Evolutionary conservation across 1,140 invertebrate genomes (phyloP), one percentile per base, ranked within the genome.

Genomic region (Bactericera cockerelli): DNA sequence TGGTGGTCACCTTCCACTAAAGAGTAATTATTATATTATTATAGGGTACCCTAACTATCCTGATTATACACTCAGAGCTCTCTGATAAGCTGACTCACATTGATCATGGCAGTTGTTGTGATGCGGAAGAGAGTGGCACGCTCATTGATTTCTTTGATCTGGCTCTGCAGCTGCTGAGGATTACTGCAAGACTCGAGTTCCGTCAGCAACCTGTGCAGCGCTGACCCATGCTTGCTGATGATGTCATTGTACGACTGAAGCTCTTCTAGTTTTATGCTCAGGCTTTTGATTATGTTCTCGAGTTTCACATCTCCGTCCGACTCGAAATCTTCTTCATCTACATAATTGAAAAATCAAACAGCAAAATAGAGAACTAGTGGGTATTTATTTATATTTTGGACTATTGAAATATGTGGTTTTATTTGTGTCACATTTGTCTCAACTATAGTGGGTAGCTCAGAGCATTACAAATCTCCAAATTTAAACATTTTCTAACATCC

Each of bases 91-190:
- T 31, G 28, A 80, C 86, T 83, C 75, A 93, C 93, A 75, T 90
- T 95, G 59, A 97, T 89, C 90, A 98, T 96, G 19, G 89, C 87
- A 75, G 86, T 93, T 28, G 91, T 89, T 14, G 93, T 90, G 68
- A 97, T 93, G 58, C 92, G 79, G 72, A 96, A 96, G 3, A 94
- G 76, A 1, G 90, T 93, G 1, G 92, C 89, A 64, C 90, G 76
- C 71, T 98, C 94, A 63, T 84, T 87, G 39, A 93, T 82, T 62
- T 86, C 80, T 71, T 89, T 89, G 4, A 84, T 76, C 71, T 79
- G 74, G 54, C 71, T 61, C 14, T 74, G 68, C 31, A 79, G 69
- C 56, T 86, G 83, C 39, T 73, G 70, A 61, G 71, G 67, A 61
- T 72, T 72, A 36, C 86, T 84, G n/a, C 81, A 69, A 19, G 77